Evolutionary conservation across 2,888 invertebrate genomes (phyloP), one percentile per base, ranked within the genome.

Genomic region (Amitus sp.): DNA sequence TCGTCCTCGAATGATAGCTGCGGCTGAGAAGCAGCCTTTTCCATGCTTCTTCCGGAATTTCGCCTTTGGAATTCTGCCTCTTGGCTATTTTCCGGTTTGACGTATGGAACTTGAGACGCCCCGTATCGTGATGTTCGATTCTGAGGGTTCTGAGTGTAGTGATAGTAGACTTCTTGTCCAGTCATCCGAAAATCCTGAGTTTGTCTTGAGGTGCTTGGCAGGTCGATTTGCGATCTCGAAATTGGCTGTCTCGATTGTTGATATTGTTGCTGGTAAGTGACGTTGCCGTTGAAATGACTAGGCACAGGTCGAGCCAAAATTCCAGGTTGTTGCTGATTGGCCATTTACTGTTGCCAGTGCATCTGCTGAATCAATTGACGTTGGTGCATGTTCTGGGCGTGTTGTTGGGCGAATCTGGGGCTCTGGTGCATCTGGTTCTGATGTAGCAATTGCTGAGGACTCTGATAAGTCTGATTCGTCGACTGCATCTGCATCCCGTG

Each of bases 21-120:
- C 1, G 90, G 90, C 69, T 90, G 90, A 0, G 90, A 90, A 0
- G 88, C 84, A 0, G 89, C 87, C 48, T 79, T 80, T 55, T 79
- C 80, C 48, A 80, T 79, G 4, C 75, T 72, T 7, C 74, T 76
- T 0, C 70, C 65, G 2, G 78, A 76, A 67, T 77, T 79, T 12
- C 73, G 62, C 28, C 75, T 67, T 46, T 79, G 78, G 23, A 77
- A 78, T 40, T 80, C 78, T 0, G 49, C 58, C 4, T 79, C 77
- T 52, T 76, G 76, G 42, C 66, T 69, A 12, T 65, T 71, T 3
- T 78, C 78, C 1, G 72, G 66, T 47, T 78, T 80, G 73, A 79
- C 75, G 65, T 80, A 80, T 4, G 37, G 37, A 1, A 79, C 72
- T 34, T 79, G 79, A 0, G 78, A 77, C 12, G 73, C 71, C 7